Base-by-base conservation (phyloP, 2,113 vertebrate species). In the Alligator sinensis region DNA sequence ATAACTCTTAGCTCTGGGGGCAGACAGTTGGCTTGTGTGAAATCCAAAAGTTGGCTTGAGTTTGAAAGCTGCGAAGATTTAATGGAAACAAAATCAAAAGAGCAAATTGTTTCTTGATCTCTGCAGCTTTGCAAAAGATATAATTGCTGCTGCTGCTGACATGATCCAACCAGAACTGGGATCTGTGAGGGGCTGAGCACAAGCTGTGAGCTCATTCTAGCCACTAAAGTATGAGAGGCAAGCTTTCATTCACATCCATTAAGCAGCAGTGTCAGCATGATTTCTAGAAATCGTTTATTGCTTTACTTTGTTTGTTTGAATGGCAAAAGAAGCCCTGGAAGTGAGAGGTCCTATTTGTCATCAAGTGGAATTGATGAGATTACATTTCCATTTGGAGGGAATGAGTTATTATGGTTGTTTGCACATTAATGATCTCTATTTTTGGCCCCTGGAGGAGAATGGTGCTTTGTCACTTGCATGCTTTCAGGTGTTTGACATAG, bases 231-330 rank as follows among this genome's bases (percentile, higher is more conserved):
- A 30, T 28, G 64, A 12, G 22, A n/a, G 28, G n/a, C 16, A 28
- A 7, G 18, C 17, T 66, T 75, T 27, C n/a, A 8, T 30, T 47
- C 1, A 0, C 62, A 4, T 22, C 27, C 2, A 1, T 8, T 3
- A 13, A 6, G 12, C 55, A n/a, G 28, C 0, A 1, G 9, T 3
- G 14, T 24, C 59, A 24, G 14, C 17, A 22, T 4, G 27, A 64
- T 64, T 19, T 22, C 63, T 27, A 64, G 63, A 64, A n/a, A 5
- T 38, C 21, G 1, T 28, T 59, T 3, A 5, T 13, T 27, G 24
- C 22, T 70, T 25, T 25, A 30, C 21, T 4, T 88, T 38, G 38
- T 38, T 34, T 3, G 3, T 54, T 13, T 80, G 28, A n/a, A 15
- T 0, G 2, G 25, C 55, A 64, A 55, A 17, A 3, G 3, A 59